These are phyloP conservation scores for Circaetus gallicus DNA, from an alignment of 2,113 vertebrate genomes.

Conservation along the genomic window DNA sequence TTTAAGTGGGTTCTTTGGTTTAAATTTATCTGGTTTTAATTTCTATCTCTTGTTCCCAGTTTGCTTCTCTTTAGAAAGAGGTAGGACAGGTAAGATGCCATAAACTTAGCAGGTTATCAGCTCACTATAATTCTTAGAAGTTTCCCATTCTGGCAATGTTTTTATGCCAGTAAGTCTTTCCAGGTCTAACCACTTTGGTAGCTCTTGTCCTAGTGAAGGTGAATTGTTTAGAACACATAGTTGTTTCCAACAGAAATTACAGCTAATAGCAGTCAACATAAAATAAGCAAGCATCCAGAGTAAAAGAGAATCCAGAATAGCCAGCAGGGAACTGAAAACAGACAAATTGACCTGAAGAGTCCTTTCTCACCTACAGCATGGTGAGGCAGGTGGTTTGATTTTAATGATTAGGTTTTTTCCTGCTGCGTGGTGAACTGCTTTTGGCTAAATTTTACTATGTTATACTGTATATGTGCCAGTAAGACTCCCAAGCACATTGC, in stretches of 20 bases:
- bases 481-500: not conserved
- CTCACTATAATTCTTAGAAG: not conserved
- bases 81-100: not conserved
- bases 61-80: not conserved
- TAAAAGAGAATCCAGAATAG: not conserved
- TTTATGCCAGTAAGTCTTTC: not conserved
- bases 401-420: not conserved
- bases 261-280: not conserved
- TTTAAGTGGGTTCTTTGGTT: not conserved
- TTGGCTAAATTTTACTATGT: not conserved
- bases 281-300: not conserved
- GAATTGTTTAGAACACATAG: not conserved
- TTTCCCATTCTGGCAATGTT: not conserved
- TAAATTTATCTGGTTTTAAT: not conserved
- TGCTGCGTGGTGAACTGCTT: not conserved
- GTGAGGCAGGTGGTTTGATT: not conserved
- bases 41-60: not conserved
- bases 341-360: not conserved
- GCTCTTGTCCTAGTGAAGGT: not conserved
- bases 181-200: not conserved
- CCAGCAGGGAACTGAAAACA: not conserved
- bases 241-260: not conserved
- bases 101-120: not conserved
- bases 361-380: not conserved
- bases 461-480: not conserved